These are phyloP conservation scores for Phallusia fumigata DNA, from an alignment of 23 tunicate species.

Conservation along the genomic window DNA sequence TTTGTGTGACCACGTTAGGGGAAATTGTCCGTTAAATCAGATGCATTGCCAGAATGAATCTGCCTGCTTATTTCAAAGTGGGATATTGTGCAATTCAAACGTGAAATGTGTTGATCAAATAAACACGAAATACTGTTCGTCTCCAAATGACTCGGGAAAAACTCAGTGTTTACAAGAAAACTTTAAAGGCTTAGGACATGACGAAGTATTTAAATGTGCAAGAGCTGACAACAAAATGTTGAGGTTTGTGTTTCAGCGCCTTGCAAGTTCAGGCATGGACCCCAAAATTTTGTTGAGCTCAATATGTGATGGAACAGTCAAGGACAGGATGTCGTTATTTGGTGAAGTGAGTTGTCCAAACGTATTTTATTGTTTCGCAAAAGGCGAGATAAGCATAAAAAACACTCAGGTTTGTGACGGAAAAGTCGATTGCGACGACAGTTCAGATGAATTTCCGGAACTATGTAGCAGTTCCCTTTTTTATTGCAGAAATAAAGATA, in stretches of 20 bases:
- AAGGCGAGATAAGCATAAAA: background rate
- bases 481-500: background rate
- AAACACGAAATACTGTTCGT: background rate
- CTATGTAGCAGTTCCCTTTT: background rate
- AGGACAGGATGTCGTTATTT: background rate
- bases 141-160: background rate
- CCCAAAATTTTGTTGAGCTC: background rate
- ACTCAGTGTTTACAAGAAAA: background rate
- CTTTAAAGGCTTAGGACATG: background rate
- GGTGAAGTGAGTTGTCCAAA: background rate
- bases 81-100: background rate
- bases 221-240: background rate
- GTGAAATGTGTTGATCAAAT: background rate
- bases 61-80: background rate
- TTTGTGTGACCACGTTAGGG: background rate
- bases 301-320: background rate
- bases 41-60: background rate
- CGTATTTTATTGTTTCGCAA: background rate
- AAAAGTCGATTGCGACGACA: constrained; percentile 4
- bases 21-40: background rate
- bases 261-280: background rate
- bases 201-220: background rate
- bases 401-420: background rate
- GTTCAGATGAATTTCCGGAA: constrained; percentile 2
- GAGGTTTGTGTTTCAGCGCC: background rate